A percentile compares a stretch with the other conserved stretches of the same genome.
phyloP scores from a whole-genome alignment of 1,140 invertebrate species.

The Drosophila prosaltans region DNA sequence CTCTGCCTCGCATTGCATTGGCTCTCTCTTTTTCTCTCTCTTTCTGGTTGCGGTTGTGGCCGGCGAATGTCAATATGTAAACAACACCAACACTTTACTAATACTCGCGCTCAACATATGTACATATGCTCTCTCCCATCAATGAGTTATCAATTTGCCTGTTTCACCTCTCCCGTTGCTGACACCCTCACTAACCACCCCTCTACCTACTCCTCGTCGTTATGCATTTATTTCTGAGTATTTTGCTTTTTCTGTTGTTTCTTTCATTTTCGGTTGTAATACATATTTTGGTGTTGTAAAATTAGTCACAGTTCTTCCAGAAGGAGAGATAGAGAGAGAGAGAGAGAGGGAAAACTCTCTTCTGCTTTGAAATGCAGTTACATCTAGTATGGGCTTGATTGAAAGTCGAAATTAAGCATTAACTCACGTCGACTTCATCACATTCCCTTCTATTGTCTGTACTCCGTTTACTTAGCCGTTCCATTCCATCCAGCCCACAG shows the following conservation, averaged over 20 bases:
- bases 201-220: neutral
- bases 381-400: neutral
- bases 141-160: conserved; percentile 44
- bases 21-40: conserved; percentile 7
- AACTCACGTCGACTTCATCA: neutral
- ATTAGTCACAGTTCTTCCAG: conserved; percentile 39
- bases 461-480: neutral
- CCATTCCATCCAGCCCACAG: too few species aligned
- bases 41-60: conserved; percentile 12
- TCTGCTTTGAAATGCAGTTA: neutral
- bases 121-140: conserved; percentile 35
- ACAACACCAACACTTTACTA: conserved; percentile 49
- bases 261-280: conserved; percentile 8
- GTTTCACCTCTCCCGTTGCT: conserved; percentile 1
- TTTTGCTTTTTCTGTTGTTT: conserved; percentile 5
- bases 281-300: conserved; percentile 28
- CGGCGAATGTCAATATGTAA: conserved; percentile 73
- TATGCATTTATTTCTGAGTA: conserved; percentile 43
- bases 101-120: conserved; percentile 8
- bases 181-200: neutral
- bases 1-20: neutral
- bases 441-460: neutral
- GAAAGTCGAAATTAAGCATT: neutral
- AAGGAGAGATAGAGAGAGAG: too few species aligned
- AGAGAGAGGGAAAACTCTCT: conserved; percentile 11